Base-by-base conservation (phyloP, 2,888 invertebrate species). In the Blomia tropicalis region DNA sequence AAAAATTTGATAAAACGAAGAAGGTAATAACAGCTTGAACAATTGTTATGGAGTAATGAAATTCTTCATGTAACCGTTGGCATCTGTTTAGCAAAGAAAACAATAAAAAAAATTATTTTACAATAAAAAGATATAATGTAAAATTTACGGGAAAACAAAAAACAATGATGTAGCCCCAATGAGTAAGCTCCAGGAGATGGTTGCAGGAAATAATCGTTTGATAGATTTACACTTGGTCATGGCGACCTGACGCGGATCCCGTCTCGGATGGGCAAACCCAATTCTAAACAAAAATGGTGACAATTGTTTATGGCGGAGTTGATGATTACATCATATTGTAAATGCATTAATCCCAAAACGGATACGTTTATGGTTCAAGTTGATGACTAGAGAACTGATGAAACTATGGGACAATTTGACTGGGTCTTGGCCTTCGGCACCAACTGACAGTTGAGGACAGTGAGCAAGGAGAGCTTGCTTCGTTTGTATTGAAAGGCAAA, bases 1-100 rank as follows among this genome's bases (percentile, higher is more conserved):
- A 89, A 77, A 99, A 93, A 81, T 98, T 98, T 77, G 93, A 87
- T 77, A 96, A 79, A 72, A 96, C 95, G 79, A 95, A 92, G 77
- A 96, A 84, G 70, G 93, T 89, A 73, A 98, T 83, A 70, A 95
- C 82, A 70, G 86, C 90, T 80, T 96, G 92, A 74, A 84, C 84
- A 71, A 88, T 85, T 69, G 88, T 87, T 70, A 91, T 85, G 87
- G 88, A 89, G 64, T 71, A 65, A 80, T 85, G 84, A 76, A 87
- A 82, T 70, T 79, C 78, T 74, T 80, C 79, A 71, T 87, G 80
- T 75, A 88, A 89, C 77, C 83, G 87, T 77, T 84, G 84, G 77
- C 89, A 90, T 75, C 90, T 91, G 78, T 47, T n/a, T n/a, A 79
- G 79, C 64, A 66, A 70, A 70, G 60, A 63, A 60, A 56, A 51